These are phyloP conservation scores for Eustalomyia histrio DNA, from an alignment of 2,888 invertebrate genomes.

Conservation along the genomic window DNA sequence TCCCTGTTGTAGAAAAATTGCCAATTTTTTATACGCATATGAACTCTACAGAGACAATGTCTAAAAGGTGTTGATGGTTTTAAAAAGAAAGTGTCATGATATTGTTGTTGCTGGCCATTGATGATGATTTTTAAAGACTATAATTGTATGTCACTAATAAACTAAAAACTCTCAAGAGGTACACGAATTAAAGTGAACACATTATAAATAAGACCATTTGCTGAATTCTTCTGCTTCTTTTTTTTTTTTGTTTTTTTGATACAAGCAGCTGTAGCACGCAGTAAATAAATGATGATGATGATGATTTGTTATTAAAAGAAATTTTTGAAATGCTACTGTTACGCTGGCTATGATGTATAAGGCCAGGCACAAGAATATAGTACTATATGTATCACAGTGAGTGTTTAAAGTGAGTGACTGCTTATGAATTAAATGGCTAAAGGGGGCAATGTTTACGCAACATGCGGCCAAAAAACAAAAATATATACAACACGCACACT, in stretches of 20 bases:
- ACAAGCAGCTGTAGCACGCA: constrained; percentile 62
- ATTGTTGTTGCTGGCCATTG: constrained; percentile 34
- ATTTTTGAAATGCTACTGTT: constrained; percentile 49
- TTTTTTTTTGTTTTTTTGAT: constrained; percentile 38
- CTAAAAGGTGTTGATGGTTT: constrained; percentile 59
- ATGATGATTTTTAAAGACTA: constrained; percentile 51
- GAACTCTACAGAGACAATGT: too few relatives aligned
- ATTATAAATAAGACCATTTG: constrained; percentile 36
- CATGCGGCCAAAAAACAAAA: constrained; percentile 45
- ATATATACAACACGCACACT: constrained; percentile 8
- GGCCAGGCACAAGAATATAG: not conserved
- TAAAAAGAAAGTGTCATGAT: constrained; percentile 63
- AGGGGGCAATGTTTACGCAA: constrained; percentile 54
- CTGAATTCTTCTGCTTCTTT: constrained; percentile 31
- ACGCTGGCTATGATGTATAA: not conserved
- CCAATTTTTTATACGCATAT: constrained; percentile 25
- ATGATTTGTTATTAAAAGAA: constrained; percentile 57
- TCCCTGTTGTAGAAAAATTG: constrained; percentile 1
- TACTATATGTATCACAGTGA: not conserved
- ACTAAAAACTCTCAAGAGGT: constrained; percentile 6
- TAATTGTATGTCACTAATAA: constrained; percentile 59
- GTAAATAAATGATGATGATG: constrained; percentile 47
- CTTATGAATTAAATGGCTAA: constrained; percentile 22
- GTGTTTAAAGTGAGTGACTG: constrained; percentile 8
- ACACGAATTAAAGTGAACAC: not conserved